A percentile compares a stretch with the other conserved stretches of the same genome.
phyloP scores from a whole-genome alignment of 2,113 vertebrate genomes.

The Phalacrocorax brasilianus region DNA sequence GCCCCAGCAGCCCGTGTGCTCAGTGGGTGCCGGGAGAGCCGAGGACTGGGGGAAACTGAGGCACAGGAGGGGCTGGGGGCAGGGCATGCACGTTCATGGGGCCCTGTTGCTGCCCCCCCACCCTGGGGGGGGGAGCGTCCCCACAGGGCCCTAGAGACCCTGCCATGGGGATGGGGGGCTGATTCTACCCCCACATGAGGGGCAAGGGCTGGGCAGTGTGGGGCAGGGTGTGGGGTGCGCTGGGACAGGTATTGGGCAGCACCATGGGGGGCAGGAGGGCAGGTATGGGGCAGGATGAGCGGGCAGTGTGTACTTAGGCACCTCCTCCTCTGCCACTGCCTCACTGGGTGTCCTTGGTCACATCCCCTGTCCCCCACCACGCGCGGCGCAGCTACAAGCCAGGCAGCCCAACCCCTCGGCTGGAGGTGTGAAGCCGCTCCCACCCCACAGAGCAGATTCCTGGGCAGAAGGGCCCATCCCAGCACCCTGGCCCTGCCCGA shows the following conservation, averaged over 20 bases:
- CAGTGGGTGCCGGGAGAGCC: not conserved
- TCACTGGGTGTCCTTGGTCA: not conserved
- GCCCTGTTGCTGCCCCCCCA: not conserved
- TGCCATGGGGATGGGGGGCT: not conserved
- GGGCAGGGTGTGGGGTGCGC: not conserved
- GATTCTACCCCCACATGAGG: not conserved
- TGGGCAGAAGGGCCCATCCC: not conserved
- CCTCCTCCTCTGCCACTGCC: not conserved
- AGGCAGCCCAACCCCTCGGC: not conserved
- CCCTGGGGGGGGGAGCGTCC: too few species aligned
- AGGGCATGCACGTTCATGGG: too few species aligned
- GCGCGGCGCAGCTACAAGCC: accelerated
- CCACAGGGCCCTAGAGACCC: not conserved
- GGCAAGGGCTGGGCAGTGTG: not conserved
- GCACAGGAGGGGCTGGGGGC: not conserved
- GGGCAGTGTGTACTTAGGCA: not conserved
- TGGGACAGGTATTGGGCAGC: not conserved
- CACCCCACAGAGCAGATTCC: not conserved
- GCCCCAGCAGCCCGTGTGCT: not conserved
- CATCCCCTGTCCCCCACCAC: not conserved
- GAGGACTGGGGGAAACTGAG: not conserved
- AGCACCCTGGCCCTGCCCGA: not conserved
- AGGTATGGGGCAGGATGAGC: too few species aligned
- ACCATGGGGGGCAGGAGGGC: not conserved
- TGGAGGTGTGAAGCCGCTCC: not conserved